Evolutionary conservation across 1,140 invertebrate species (phyloP).

Genomic region (Drosophila willistoni): DNA sequence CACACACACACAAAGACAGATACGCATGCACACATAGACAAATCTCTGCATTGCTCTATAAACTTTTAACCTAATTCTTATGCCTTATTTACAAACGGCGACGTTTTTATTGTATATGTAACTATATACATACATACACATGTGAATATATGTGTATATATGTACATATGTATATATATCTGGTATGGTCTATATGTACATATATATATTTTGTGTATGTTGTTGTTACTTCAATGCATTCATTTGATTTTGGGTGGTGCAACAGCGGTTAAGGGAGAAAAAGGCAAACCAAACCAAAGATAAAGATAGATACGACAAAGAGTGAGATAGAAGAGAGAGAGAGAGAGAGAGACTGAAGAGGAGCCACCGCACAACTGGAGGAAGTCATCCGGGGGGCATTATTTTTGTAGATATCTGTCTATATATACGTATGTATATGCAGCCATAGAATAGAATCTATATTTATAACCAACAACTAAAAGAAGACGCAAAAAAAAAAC

Average conservation of each 20-base stretch:
- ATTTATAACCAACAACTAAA: neutral
- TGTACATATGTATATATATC: neutral
- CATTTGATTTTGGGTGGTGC: constrained; percentile 18
- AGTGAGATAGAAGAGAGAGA: neutral
- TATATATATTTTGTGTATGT: constrained; percentile 5
- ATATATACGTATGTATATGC: neutral
- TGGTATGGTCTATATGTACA: neutral
- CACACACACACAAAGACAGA: constrained; percentile 6
- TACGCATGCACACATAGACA: constrained; percentile 34
- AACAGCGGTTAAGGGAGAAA: constrained; percentile 7
- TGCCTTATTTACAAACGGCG: constrained; percentile 75
- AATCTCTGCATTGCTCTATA: constrained; percentile 78
- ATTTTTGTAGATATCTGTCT: constrained; percentile 1
- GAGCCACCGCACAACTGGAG: neutral
- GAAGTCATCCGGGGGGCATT: constrained; percentile 9
- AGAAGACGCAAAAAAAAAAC: neutral
- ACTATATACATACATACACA: neutral
- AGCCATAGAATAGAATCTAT: neutral
- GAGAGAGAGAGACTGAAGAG: neutral
- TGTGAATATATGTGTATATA: neutral
- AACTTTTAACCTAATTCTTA: constrained; percentile 77
- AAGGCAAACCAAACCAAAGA: neutral
- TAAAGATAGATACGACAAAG: neutral
- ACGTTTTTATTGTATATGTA: constrained; percentile 59
- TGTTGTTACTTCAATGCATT: constrained; percentile 21